Evolutionary conservation across 2,797 vertebrate genomes (phyloP), one percentile per base, ranked within the genome.

Genomic region (Lagothrix lagotricha): DNA sequence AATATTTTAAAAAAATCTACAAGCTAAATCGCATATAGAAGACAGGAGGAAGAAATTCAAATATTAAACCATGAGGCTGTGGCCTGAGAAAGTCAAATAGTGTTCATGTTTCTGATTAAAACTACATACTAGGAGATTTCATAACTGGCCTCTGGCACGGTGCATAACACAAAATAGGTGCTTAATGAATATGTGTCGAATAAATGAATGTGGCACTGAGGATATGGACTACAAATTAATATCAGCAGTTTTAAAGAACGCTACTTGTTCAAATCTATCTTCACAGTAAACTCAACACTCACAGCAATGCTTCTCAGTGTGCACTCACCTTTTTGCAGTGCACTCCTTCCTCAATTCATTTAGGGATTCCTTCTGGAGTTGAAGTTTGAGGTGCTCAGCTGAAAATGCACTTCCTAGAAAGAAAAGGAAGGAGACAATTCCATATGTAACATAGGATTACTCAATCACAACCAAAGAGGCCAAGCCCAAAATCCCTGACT

Each of bases 281-380:
- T 44, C 15, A 57, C 30, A 12, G 83, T 5, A 76, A 96, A 94
- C 26, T 61, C 22, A n/a, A 8, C 13, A 39, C 4, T 80, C 57
- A n/a, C 0, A 82, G 54, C 15, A 46, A 67, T 48, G 48, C 20
- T 46, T 98, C 97, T 97, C 75, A 96, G 96, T 96, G 81, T 50
- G 92, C 13, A 89, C 98, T 98, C 99, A 99, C 99, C 99, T 99
- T 99, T 99, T 99, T 57, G 99, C 99, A 44, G 99, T 99, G 96
- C 99, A 99, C 98, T 99, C 99, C 98, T 99, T 99, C 96, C 99
- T 99, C 97, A 99, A 95, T 97, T 99, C 99, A 88, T 98, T 98
- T 97, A 99, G 98, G 39, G 99, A 99, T 96, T 99, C 99, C 20
- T 99, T 99, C 97, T 99, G 99, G 83, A 99, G 99, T 95, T 99